Evolutionary conservation across 2,888 invertebrate genomes (phyloP).

Genomic region (Monopis laevigella): DNA sequence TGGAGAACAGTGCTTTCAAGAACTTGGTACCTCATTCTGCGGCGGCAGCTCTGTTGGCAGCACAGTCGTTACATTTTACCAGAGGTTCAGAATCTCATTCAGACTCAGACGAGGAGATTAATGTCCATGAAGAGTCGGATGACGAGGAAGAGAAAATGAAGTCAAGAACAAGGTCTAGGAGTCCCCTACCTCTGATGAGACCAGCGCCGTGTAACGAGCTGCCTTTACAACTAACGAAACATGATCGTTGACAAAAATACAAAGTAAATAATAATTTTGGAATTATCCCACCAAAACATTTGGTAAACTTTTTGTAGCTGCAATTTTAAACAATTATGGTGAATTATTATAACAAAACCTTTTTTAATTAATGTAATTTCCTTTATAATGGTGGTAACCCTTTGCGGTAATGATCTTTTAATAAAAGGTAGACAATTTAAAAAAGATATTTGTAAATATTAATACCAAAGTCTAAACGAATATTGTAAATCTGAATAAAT

Average conservation of each 20-base stretch:
- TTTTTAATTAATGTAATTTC: too few relatives aligned
- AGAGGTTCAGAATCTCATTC: slow-evolving; percentile 62
- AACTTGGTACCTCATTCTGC: slow-evolving; percentile 75
- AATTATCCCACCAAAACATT: slow-evolving; percentile 7
- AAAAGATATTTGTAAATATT: too few relatives aligned
- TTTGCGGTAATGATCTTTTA: too few relatives aligned
- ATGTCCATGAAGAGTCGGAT: slow-evolving; percentile 83
- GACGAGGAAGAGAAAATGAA: slow-evolving; percentile 62
- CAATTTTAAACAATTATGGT: too few relatives aligned
- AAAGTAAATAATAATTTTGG: neutral
- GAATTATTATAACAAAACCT: too few relatives aligned
- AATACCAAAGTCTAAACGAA: too few relatives aligned
- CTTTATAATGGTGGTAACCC: too few relatives aligned
- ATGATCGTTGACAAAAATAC: slow-evolving; percentile 65
- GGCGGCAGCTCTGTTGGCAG: slow-evolving; percentile 67
- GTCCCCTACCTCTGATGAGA: slow-evolving; percentile 49
- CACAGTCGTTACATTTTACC: slow-evolving; percentile 55
- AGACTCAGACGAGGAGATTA: slow-evolving; percentile 83
- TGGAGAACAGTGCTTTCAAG: slow-evolving; percentile 86
- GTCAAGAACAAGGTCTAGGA: slow-evolving; percentile 45
- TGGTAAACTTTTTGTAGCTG: too few relatives aligned
- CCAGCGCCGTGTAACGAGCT: slow-evolving; percentile 50
- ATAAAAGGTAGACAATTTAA: too few relatives aligned
- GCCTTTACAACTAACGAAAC: slow-evolving; percentile 77
- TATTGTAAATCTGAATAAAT: too few relatives aligned